Evolutionary conservation across 2,888 invertebrate genomes (phyloP).

Genomic region (Diarsia rubi): DNA sequence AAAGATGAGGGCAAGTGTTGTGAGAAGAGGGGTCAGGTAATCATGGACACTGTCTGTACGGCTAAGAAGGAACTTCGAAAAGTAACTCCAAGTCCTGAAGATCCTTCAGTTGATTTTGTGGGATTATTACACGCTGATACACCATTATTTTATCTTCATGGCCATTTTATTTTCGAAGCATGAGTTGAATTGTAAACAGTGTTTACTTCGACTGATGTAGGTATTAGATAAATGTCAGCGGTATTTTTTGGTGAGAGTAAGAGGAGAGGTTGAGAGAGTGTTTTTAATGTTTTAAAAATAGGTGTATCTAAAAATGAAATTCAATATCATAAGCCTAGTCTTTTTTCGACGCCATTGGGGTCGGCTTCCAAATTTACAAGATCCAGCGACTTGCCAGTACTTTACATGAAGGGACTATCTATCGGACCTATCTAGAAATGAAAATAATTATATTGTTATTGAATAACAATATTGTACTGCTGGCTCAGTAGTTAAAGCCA

Average conservation of each 20-base stretch:
- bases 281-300: neutral
- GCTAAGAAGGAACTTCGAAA: slow-evolving; percentile 18
- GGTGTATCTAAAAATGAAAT: no score
- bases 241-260: neutral
- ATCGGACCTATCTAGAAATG: no score
- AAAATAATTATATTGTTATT: neutral
- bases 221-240: neutral
- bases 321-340: no score
- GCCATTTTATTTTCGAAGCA: slow-evolving; percentile 12
- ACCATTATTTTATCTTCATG: slow-evolving; percentile 37
- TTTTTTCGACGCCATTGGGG: no score
- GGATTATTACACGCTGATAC: slow-evolving; percentile 40
- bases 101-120: slow-evolving; percentile 11
- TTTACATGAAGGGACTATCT: no score
- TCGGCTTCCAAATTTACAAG: no score
- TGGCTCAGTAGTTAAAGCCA: neutral
- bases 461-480: neutral
- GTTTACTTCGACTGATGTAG: neutral
- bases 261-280: neutral
- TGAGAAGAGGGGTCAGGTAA: no score
- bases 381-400: no score
- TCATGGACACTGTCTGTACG: no score
- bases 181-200: slow-evolving; percentile 21
- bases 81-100: slow-evolving; percentile 7
- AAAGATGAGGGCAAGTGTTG: no score